A percentile compares a stretch with the other conserved stretches of the same genome.
Evolutionary conservation across 2,888 invertebrate genomes (phyloP).

Genomic region (Apantesis nais): DNA sequence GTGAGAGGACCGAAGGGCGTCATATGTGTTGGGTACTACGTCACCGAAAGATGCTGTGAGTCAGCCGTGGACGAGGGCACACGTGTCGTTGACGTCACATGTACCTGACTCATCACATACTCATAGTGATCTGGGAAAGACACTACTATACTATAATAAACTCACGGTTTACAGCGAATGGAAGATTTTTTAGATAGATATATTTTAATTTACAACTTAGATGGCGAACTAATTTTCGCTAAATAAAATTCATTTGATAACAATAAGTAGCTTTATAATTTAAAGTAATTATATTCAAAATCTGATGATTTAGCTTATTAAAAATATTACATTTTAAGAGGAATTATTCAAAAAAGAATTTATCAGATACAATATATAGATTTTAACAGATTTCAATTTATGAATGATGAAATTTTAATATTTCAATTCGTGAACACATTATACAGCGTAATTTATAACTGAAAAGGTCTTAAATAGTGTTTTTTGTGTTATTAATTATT

Average conservation of each 20-base stretch:
- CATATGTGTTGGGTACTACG: slow-evolving; percentile 56
- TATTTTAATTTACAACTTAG: not conserved
- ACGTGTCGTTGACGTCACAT: slow-evolving; percentile 75
- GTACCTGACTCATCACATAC: slow-evolving; percentile 73
- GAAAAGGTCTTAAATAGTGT: not conserved
- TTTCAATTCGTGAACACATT: not conserved
- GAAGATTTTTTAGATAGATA: not conserved
- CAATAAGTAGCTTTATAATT: not conserved
- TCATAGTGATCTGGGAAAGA: slow-evolving; percentile 55
- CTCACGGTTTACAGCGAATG: slow-evolving; percentile 21
- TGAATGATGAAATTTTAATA: not conserved
- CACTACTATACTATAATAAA: slow-evolving; percentile 38
- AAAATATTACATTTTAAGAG: not conserved
- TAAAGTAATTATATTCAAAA: not conserved
- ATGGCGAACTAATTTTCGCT: not conserved
- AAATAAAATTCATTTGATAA: not conserved
- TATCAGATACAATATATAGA: not conserved
- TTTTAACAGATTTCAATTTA: not conserved
- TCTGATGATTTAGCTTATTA: not conserved
- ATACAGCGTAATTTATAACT: not conserved
- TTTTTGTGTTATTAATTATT: not conserved
- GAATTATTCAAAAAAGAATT: not conserved
- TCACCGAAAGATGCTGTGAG: slow-evolving; percentile 71
- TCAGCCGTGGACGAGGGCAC: slow-evolving; percentile 65
- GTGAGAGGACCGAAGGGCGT: slow-evolving; percentile 63